phyloP scores from a whole-genome alignment of 92 coral and sea anemone genomes.

The Parazoanthus darwini region DNA sequence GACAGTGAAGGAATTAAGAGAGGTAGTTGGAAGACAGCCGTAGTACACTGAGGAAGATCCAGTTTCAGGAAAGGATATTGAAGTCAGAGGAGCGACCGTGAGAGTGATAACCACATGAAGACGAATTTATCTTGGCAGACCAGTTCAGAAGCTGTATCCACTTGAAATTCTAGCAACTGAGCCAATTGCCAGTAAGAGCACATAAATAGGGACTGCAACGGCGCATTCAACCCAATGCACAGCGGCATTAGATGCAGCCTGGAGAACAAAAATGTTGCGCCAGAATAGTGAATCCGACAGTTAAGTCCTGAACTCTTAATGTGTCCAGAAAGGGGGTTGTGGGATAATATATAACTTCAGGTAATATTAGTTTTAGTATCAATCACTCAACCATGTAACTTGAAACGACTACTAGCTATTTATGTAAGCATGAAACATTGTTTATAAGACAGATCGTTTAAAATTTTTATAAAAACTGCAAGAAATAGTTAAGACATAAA shows the following conservation, averaged over 20 bases:
- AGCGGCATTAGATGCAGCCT: slow-evolving; percentile 50
- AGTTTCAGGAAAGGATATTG: slow-evolving; percentile 3
- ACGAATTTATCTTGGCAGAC: slow-evolving; percentile 1
- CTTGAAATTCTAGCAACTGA: background rate
- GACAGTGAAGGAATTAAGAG: slow-evolving; percentile 5
- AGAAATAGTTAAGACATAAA: background rate
- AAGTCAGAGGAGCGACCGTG: slow-evolving; percentile 8
- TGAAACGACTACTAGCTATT: background rate
- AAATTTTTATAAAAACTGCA: background rate
- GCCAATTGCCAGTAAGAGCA: background rate
- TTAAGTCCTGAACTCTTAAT: slow-evolving; percentile 40
- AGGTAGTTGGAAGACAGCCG: slow-evolving; percentile 18
- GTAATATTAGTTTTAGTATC: background rate
- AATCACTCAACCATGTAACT: slow-evolving; percentile 2
- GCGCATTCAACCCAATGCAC: slow-evolving; percentile 40
- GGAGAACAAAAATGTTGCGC: slow-evolving; percentile 47
- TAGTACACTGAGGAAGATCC: background rate
- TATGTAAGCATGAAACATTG: background rate
- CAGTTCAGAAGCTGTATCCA: slow-evolving; percentile 8
- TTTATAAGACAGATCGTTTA: background rate
- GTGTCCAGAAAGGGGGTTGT: slow-evolving; percentile 41
- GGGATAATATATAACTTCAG: background rate
- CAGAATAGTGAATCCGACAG: background rate
- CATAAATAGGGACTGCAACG: background rate
- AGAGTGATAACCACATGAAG: slow-evolving; percentile 4